phyloP scores from a whole-genome alignment of 1,140 invertebrate genomes.

The Euura lappo region DNA sequence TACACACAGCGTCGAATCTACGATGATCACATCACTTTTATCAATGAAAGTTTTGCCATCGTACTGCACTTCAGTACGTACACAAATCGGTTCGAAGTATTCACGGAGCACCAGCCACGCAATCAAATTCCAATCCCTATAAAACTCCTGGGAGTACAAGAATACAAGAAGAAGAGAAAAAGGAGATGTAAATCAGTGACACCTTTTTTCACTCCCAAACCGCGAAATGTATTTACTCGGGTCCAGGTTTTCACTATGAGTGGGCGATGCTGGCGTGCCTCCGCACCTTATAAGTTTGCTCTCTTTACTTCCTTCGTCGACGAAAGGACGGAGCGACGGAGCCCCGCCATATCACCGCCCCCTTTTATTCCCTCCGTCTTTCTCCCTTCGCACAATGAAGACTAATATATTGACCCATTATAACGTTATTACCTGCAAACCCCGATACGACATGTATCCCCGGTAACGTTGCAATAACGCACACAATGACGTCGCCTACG shows the following conservation, averaged over 20 bases:
- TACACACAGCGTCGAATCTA: neutral
- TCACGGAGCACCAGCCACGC: neutral
- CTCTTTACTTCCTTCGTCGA: neutral
- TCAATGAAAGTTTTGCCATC: neutral
- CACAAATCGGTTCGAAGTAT: neutral
- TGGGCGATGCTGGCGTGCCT: conserved; percentile 28
- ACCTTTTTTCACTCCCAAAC: neutral
- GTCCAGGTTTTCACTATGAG: neutral
- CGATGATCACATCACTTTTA: neutral
- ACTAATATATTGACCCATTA: conserved; percentile 36
- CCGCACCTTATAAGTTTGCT: conserved; percentile 26
- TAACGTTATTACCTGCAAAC: conserved; percentile 29
- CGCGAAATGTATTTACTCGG: neutral
- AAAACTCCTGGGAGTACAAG: no score
- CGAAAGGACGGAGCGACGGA: neutral
- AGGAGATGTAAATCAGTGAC: neutral
- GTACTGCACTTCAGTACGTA: neutral
- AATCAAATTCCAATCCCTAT: neutral
- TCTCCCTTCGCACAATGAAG: neutral
- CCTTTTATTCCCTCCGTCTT: neutral
- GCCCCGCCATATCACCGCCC: neutral
- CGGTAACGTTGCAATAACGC: neutral
- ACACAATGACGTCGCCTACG: no score
- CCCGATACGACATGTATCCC: conserved; percentile 20
- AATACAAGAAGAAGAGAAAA: neutral